phyloP scores from a whole-genome alignment of 2,797 vertebrate genomes.

The Sebastolobus altivelis region DNA sequence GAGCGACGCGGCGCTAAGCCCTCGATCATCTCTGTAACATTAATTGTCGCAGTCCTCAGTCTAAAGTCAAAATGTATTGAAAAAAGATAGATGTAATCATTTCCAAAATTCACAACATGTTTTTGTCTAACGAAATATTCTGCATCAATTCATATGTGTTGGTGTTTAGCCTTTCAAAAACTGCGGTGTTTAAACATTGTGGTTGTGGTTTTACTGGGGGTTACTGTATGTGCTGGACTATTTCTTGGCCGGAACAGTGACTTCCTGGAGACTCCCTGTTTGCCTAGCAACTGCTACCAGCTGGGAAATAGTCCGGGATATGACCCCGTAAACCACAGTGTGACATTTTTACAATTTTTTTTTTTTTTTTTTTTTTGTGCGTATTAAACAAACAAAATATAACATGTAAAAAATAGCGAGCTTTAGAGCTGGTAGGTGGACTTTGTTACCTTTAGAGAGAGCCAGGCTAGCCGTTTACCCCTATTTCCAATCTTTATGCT shows the following conservation, averaged over 20 bases:
- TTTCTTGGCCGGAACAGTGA: background rate
- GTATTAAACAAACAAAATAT: background rate
- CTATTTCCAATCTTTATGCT: background rate
- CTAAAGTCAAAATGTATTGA: too few species aligned
- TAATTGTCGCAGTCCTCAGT: too few species aligned
- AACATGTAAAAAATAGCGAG: fast-evolving
- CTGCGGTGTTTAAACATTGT: background rate
- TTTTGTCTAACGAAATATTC: too few species aligned
- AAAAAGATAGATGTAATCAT: too few species aligned
- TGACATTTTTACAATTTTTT: background rate
- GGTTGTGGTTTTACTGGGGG: background rate
- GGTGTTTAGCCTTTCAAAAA: too few species aligned
- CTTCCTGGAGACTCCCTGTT: background rate
- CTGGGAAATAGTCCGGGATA: background rate
- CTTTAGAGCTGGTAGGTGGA: background rate
- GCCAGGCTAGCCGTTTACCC: background rate
- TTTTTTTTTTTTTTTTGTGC: too few species aligned
- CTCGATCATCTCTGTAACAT: too few species aligned
- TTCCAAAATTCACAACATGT: too few species aligned
- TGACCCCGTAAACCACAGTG: background rate
- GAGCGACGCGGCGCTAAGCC: too few species aligned
- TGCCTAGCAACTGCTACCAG: conserved; percentile 2
- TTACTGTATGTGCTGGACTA: background rate
- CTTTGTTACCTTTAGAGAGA: background rate
- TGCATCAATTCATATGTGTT: too few species aligned